Evolutionary conservation across 2,888 invertebrate genomes (phyloP), one percentile per base, ranked within the genome.

Genomic region (Calliphora vomitoria): DNA sequence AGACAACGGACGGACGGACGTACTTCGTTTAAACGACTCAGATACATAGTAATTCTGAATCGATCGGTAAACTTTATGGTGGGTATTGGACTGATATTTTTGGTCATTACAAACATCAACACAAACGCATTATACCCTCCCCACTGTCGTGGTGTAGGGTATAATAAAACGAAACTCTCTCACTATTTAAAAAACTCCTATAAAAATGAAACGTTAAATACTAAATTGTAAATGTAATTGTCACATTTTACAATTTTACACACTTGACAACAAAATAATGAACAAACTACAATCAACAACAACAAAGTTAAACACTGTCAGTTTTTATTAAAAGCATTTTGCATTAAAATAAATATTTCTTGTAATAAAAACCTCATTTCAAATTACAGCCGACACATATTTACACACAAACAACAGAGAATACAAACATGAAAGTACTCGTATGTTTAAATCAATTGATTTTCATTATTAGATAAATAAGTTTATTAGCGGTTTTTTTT

Each of bases 271-370:
- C 72, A 31, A 64, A 25, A 53, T 53, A 44, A 53, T n/a, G 13
- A 35, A 44, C 47, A 58, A n/a, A n/a, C n/a, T n/a, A n/a, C n/a
- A n/a, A n/a, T 15, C n/a, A 58, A 50, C 38, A 82, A 75, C 8
- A 60, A 58, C 8, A 50, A 15, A 20, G 2, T 41, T 13, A 53
- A 58, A 60, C 20, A 4, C 41, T 76, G 69, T 76, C 62, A 71
- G 13, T 41, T 82, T 69, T 53, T 71, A 31, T 83, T 76, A 71
- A 74, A 25, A 62, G 50, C 8, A 62, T 80, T 58, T 6, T 53
- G 62, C 38, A 72, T 74, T 82, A 35, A n/a, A 35, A 35, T 35
- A 35, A 6, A 35, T 35, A 38, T 79, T 86, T 82, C 82, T 82
- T 79, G 74, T 62, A 75, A 62, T 60, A 53, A 69, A 82, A 50